Evolutionary conservation across 1,140 invertebrate genomes (phyloP), one percentile per base, ranked within the genome.

Genomic region (Drosophila kohkoa): DNA sequence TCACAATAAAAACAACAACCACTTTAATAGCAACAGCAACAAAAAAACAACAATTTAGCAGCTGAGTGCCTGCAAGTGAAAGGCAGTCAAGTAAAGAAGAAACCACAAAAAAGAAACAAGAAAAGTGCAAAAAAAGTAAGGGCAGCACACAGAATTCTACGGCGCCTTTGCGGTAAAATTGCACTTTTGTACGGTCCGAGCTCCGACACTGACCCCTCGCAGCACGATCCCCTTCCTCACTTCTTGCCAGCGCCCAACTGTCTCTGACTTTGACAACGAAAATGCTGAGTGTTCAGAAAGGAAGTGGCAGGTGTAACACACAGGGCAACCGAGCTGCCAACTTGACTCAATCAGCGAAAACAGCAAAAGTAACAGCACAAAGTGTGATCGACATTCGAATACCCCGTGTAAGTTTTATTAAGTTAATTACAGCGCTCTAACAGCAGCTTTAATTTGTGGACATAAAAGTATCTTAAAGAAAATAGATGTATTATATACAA

Each of bases 291-390:
- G 60, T 10, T 32, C 55, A 49, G 49, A 69, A 54, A 69, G 25
- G 51, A 45, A 57, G 38, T 20, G 16, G 32, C 71, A 55, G 65
- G 60, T 81, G 62, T 77, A 65, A 38, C 65, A 51, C 48, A 62
- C 55, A 58, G 51, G 64, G 60, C 48, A 70, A 32, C 69, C 52
- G 54, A 5, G 35, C 54, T 16, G 35, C 57, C 65, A 74, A 68
- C 73, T 59, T 52, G 59, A 51, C 63, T 73, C 63, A 78, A 79
- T 65, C 72, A 62, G 59, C 43, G 48, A 58, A 57, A 55, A 20
- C 38, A 6, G 15, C 43, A 57, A 66, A 57, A 45, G 6, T 35
- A 10, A 11, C 38, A 45, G 20, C n/a, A 13, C 3, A 1, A 5
- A 3, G 7, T n/a, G 15, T 30, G 58, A n/a, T 48, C 38, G 10